These are phyloP conservation scores for Nephila pilipes DNA, from an alignment of 1,140 invertebrate species.

Conservation along the genomic window DNA sequence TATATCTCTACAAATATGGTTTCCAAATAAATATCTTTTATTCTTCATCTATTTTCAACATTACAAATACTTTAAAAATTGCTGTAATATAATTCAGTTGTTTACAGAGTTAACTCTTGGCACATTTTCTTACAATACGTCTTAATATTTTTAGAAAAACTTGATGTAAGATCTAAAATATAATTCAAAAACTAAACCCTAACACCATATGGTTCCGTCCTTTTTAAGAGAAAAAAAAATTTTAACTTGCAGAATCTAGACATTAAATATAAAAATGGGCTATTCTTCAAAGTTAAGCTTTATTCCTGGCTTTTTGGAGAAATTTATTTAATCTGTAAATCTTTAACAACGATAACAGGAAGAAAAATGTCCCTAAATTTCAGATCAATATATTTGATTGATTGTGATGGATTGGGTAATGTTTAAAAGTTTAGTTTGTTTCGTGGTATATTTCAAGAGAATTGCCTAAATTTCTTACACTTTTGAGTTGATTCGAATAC, in stretches of 20 bases:
- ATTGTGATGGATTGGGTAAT: slow-evolving; percentile 55
- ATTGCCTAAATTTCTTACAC: not conserved
- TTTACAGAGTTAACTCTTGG: too few species aligned
- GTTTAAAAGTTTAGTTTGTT: slow-evolving; percentile 64
- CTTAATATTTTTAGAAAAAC: too few species aligned
- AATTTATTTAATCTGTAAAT: slow-evolving; percentile 53
- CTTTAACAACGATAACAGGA: slow-evolving; percentile 4
- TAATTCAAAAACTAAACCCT: too few species aligned
- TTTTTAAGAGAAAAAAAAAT: not conserved
- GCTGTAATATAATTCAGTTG: too few species aligned
- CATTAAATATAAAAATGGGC: not conserved
- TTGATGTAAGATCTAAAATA: too few species aligned
- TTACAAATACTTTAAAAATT: too few species aligned
- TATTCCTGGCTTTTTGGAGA: not conserved
- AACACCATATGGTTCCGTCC: too few species aligned
- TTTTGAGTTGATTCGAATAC: not conserved
- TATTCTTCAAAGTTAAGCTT: slow-evolving; percentile 22
- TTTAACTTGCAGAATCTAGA: not conserved
- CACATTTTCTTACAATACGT: too few species aligned
- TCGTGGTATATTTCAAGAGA: not conserved
- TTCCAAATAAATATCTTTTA: too few species aligned
- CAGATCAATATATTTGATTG: slow-evolving; percentile 58
- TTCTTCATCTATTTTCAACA: too few species aligned
- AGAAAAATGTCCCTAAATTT: slow-evolving; percentile 58
- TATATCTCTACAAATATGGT: too few species aligned